Evolutionary conservation across 2,113 vertebrate genomes (phyloP).

Genomic region (Tragulus kanchil): DNA sequence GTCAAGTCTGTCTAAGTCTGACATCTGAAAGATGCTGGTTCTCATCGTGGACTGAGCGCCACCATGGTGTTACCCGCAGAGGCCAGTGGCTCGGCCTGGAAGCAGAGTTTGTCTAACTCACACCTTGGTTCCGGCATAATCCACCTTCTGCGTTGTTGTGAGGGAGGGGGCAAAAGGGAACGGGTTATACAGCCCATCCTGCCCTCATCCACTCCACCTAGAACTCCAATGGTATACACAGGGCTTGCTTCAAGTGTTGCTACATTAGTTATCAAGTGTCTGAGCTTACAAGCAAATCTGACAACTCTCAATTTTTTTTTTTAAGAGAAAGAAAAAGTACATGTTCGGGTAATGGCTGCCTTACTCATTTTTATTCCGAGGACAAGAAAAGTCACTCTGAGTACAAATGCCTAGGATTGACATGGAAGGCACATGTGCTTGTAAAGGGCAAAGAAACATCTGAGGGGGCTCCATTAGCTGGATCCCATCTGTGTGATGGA

Average conservation of each 20-base stretch:
- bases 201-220: neutral
- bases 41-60: neutral
- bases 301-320: neutral
- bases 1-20: neutral
- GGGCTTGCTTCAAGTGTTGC: neutral
- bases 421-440: neutral
- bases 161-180: neutral
- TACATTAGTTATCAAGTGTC: neutral
- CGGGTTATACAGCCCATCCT: neutral
- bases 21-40: neutral
- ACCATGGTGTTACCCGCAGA: neutral
- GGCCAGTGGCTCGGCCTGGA: neutral
- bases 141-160: neutral
- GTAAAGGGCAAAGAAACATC: conserved; percentile 14
- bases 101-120: neutral
- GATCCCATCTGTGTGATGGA: neutral
- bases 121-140: neutral
- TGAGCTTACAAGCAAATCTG: conserved; percentile 17
- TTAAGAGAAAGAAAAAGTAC: conserved; percentile 17
- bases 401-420: neutral
- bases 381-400: conserved; percentile 4
- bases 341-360: neutral
- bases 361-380: neutral
- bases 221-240: neutral
- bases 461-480: neutral